phyloP scores from a whole-genome alignment of 2,113 vertebrate species.

The Heliornis fulica region DNA sequence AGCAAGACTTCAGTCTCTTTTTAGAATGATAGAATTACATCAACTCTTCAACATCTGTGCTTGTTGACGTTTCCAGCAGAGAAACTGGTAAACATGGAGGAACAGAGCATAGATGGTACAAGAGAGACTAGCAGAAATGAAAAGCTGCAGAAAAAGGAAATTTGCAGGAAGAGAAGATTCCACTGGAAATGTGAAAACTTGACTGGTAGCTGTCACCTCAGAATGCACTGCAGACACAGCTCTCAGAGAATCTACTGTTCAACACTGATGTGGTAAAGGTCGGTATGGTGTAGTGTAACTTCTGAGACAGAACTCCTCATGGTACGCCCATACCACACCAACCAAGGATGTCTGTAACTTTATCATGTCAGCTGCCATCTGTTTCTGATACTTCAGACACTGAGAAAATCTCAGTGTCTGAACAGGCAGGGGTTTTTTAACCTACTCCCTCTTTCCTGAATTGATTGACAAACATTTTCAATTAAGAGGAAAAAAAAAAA shows the following conservation, averaged over 20 bases:
- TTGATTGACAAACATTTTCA: not conserved
- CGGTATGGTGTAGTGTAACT: not conserved
- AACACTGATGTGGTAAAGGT: not conserved
- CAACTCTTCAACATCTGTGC: not conserved
- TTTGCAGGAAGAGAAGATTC: not conserved
- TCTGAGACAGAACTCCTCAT: not conserved
- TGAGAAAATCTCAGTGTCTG: not conserved
- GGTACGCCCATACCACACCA: not conserved
- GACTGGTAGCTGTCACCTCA: not conserved
- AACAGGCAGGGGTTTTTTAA: not conserved
- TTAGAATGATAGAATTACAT: not conserved
- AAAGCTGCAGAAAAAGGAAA: not conserved
- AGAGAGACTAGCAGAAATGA: not conserved
- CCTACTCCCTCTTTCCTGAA: not conserved
- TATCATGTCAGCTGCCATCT: not conserved
- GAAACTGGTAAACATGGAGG: not conserved
- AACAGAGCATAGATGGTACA: not conserved
- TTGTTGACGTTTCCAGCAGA: not conserved
- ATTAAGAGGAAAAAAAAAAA: rapidly evolving
- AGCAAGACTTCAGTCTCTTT: not conserved
- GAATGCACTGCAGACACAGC: not conserved
- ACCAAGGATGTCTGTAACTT: not conserved
- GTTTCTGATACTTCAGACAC: not conserved
- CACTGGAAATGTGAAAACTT: not conserved
- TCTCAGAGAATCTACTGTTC: not conserved